Percentiles rank a stretch among this genome's conserved stretches.
Evolutionary conservation across 2,888 invertebrate species (phyloP).

Genomic region (Apamea anceps): DNA sequence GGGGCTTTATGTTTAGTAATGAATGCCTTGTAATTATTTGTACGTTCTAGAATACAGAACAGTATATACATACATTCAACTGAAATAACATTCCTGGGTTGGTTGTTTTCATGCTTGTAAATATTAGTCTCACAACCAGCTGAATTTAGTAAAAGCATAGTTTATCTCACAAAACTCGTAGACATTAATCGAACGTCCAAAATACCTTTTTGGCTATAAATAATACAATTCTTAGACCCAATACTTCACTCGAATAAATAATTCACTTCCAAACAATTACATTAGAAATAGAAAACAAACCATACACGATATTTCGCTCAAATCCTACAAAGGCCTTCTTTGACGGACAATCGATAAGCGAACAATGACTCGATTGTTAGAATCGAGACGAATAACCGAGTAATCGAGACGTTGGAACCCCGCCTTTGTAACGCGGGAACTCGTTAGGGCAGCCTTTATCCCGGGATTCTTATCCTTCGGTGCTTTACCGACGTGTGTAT

Average conservation of each 20-base stretch:
- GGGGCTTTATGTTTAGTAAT: background rate
- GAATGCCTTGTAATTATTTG: background rate
- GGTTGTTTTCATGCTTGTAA: background rate
- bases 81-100: background rate
- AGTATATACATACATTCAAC: background rate
- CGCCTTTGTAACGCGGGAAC: slow-evolving; percentile 74
- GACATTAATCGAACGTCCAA: slow-evolving; percentile 5
- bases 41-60: background rate
- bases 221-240: slow-evolving; percentile 17
- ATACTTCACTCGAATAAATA: slow-evolving; percentile 51
- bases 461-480: slow-evolving; percentile 72
- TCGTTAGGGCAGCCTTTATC: slow-evolving; percentile 77
- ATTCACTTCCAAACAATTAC: slow-evolving; percentile 60
- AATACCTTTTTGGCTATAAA: slow-evolving; percentile 38
- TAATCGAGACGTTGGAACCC: slow-evolving; percentile 71
- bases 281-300: slow-evolving; percentile 54
- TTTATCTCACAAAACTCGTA: background rate
- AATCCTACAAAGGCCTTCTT: slow-evolving; percentile 66
- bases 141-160: background rate
- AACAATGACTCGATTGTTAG: slow-evolving; percentile 78
- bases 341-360: slow-evolving; percentile 72
- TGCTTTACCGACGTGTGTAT: slow-evolving; percentile 73
- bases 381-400: slow-evolving; percentile 77
- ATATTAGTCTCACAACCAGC: background rate
- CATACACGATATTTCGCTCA: slow-evolving; percentile 56